Base-by-base conservation (phyloP, 2,888 invertebrate genomes). In the Drosophila demipolita region DNA sequence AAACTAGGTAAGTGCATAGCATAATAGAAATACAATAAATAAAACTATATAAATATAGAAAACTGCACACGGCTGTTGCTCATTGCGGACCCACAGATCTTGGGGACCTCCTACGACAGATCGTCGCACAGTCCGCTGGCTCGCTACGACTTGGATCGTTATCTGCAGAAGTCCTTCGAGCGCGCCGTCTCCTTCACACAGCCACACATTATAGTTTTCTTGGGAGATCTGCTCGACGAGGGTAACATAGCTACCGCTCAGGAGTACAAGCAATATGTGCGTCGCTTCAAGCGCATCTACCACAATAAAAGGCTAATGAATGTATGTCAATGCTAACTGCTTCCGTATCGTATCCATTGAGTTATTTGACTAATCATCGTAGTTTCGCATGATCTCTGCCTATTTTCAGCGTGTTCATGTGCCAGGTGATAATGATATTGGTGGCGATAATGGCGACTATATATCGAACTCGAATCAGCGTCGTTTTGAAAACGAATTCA, bases 371-470 rank as follows among this genome's bases (percentile, higher is more conserved):
- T 45, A n/a, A 53, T 29, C 32, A 9, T 49, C 33, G 38, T 73
- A 91, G 91, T 87, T 91, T 66, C 81, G 82, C 58, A 84, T 84
- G 81, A 73, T 91, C n/a, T 87, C 88, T 35, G 82, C 89, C 3
- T 90, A 85, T 49, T 85, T 94, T 36, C 93, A 97, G 96, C 95
- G 95, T 93, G 94, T 99, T 61, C 98, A 96, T 94, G 93, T 99
- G 74, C 97, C 99, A 26, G 99, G 99, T 7, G 99, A 99, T 92
- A 99, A 99, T 93, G 99, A 99, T 91, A 97, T 99, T 68, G 99
- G 99, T 9, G 99, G 99, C 17, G 99, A 99, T 93, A 96, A 95
- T 72, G 96, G 96, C 86, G 94, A 95, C 45, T 95, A 97, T 49
- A 93, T 93, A 63, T 95, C 95, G 29, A 93, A 94, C 53, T 93